Base-by-base conservation (phyloP, 1,140 invertebrate genomes). In the Venustaconcha ellipsiformis region DNA sequence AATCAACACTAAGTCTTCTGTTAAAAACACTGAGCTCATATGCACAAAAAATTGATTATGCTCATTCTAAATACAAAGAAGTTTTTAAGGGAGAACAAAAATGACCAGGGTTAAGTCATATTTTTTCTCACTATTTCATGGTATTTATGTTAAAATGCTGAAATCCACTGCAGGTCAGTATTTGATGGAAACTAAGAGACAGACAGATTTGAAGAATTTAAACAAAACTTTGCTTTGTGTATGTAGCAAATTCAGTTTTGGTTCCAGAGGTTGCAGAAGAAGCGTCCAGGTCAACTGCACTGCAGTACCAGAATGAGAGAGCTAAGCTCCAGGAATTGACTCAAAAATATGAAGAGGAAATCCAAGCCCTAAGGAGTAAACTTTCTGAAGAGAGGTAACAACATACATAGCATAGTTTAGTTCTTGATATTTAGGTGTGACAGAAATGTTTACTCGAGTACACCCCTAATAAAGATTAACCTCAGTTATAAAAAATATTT, bases 251-350 rank as follows among this genome's bases (percentile, higher is more conserved):
- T 48, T 55, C 62, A 69, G 76, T 59, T 64, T 58, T 66, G 56
- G 74, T 88, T 85, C 62, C 88, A 95, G 95, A 96, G 90, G 95
- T 95, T 1, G 93, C 96, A 67, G 94, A 95, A 83, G 95, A 95
- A 83, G 95, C 94, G 0, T 93, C 92, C 14, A 83, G 81, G 12
- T 93, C 92, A 12, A 93, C 93, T 14, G 89, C 91, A 77, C 92
- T 90, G 78, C 90, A 92, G 71, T 91, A 92, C 83, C 93, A 95
- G 80, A 91, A 91, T 60, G 95, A 96, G 90, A 86, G 95, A 71
- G 91, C 92, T 67, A 92, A 93, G 76, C 89, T 96, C 23, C 92
- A 93, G 69, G 87, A 91, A 68, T 86, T 92, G 55, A 93, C 93
- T 82, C 89, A 92, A 20, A 92, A 91, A 73, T 86, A 94, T 72